phyloP scores from a whole-genome alignment of 2,113 vertebrate genomes.

The Pelecanus crispus region DNA sequence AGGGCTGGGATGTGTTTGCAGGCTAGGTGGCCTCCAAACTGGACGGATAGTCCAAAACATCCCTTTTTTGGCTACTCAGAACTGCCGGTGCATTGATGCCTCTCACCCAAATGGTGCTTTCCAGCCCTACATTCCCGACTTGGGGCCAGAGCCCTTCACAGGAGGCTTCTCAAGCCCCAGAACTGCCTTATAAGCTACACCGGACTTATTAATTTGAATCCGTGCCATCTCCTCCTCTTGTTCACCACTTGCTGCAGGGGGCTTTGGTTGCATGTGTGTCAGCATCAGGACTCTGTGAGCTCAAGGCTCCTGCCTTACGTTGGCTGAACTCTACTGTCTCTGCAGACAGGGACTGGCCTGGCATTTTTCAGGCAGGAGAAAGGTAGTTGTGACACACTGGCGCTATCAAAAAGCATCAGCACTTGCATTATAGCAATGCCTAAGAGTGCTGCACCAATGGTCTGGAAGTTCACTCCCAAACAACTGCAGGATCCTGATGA shows the following conservation, averaged over 20 bases:
- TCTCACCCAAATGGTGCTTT: neutral
- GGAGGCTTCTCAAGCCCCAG: neutral
- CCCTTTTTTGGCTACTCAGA: neutral
- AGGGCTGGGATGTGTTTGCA: neutral
- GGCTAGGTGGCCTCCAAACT: neutral
- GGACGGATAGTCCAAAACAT: neutral
- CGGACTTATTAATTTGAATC: neutral
- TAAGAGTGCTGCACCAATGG: neutral
- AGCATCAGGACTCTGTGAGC: neutral
- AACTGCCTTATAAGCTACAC: too few species aligned
- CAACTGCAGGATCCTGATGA: too few species aligned
- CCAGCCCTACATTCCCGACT: neutral
- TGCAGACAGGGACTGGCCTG: neutral
- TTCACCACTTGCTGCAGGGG: rapidly evolving
- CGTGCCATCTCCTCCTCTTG: neutral
- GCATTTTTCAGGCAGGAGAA: neutral
- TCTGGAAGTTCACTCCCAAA: too few species aligned
- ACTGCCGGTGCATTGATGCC: neutral
- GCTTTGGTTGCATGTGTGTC: rapidly evolving
- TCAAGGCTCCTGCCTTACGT: rapidly evolving
- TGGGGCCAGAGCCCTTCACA: neutral
- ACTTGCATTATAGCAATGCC: neutral
- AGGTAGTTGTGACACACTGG: neutral
- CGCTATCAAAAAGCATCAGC: neutral
- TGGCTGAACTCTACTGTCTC: neutral